Percentiles rank a stretch among this genome's conserved stretches.
Evolutionary conservation across 1,140 invertebrate genomes (phyloP).

Genomic region (Diorhabda elongata): DNA sequence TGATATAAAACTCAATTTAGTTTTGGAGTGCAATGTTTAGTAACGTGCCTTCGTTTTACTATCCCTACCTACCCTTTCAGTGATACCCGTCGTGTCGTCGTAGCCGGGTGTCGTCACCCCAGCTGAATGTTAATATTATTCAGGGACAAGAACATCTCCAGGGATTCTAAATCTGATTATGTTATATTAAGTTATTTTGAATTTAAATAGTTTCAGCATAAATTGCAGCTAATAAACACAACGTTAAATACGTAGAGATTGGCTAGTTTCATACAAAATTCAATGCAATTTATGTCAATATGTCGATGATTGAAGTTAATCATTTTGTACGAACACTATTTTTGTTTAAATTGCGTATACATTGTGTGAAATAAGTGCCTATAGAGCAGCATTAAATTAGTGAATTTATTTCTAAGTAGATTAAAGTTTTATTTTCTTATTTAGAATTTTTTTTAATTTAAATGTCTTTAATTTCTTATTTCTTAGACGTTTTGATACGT

Average conservation of each 20-base stretch:
- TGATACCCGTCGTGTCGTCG: not conserved
- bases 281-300: too few relatives aligned
- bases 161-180: not conserved
- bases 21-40: not conserved
- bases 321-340: too few relatives aligned
- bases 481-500: too few relatives aligned
- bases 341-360: too few relatives aligned
- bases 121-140: not conserved
- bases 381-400: too few relatives aligned
- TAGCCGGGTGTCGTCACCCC: not conserved
- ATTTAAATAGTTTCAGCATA: constrained; percentile 1
- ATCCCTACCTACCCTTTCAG: not conserved
- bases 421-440: too few relatives aligned
- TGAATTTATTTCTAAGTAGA: too few relatives aligned
- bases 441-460: too few relatives aligned
- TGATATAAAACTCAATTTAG: constrained; percentile 3
- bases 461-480: too few relatives aligned
- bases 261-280: too few relatives aligned
- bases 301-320: too few relatives aligned
- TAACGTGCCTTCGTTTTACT: not conserved
- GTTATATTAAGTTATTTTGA: not conserved
- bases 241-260: not conserved
- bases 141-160: not conserved
- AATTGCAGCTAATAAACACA: not conserved
- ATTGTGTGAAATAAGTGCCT: too few relatives aligned